These are phyloP conservation scores for Notolepis coatsorum DNA, from an alignment of 2,797 vertebrate genomes.

Conservation along the genomic window DNA sequence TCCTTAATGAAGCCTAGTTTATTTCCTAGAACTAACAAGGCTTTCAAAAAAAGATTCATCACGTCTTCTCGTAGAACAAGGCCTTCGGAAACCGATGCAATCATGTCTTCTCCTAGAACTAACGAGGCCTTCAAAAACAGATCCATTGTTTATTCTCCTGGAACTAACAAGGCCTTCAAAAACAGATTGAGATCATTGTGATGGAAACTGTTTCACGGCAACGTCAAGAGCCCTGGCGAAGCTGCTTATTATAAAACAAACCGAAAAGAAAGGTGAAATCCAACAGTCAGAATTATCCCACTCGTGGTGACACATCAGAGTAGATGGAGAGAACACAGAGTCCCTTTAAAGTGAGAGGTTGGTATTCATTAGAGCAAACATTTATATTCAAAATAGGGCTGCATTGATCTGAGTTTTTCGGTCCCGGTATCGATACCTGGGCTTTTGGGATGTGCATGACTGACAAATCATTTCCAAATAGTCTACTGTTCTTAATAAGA, in stretches of 20 bases:
- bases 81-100: no score
- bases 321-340: not conserved
- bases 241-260: conserved; percentile 23
- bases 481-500: no score
- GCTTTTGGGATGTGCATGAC: no score
- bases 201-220: conserved; percentile 45
- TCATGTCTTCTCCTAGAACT: conserved; percentile 20
- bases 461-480: no score
- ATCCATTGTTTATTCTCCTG: conserved; percentile 23
- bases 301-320: conserved; percentile 25
- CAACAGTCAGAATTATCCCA: conserved; percentile 30
- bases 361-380: no score
- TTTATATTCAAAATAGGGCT: no score
- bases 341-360: not conserved
- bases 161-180: conserved; percentile 35
- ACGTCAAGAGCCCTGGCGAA: conserved; percentile 24
- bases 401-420: no score
- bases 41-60: conserved; percentile 26
- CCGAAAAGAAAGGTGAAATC: conserved; percentile 31
- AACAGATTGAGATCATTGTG: conserved; percentile 9
- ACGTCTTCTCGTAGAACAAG: no score
- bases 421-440: no score
- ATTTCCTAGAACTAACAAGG: conserved; percentile 32
- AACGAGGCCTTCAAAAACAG: conserved; percentile 36
- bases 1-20: not conserved